These are phyloP conservation scores for Cydia fagiglandana DNA, from an alignment of 1,140 invertebrate genomes.

Conservation along the genomic window DNA sequence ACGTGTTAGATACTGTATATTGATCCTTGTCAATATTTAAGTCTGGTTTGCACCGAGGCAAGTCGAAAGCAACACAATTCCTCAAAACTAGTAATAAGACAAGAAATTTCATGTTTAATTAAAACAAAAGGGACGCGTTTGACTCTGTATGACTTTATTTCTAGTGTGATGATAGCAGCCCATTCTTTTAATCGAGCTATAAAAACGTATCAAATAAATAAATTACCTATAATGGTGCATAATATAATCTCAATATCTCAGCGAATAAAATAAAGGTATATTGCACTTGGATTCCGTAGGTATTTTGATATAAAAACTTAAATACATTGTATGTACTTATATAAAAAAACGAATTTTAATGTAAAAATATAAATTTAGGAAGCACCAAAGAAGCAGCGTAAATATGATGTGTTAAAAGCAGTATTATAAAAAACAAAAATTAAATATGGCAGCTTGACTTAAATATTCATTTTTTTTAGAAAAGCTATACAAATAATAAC, in stretches of 20 bases:
- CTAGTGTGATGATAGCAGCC: neutral
- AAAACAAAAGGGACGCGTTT: neutral
- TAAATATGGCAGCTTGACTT: neutral
- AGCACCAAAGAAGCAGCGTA: neutral
- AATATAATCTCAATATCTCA: neutral
- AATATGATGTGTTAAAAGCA: neutral
- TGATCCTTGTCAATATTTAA: constrained; percentile 57
- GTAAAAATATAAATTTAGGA: neutral
- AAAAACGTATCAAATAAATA: neutral
- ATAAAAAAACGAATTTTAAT: constrained; percentile 1
- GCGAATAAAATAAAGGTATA: neutral
- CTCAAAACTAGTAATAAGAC: constrained; percentile 22
- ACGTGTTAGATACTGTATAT: constrained; percentile 51
- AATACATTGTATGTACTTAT: neutral
- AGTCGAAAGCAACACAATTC: constrained; percentile 51
- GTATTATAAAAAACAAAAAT: neutral
- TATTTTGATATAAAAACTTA: neutral
- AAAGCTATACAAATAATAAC: too few relatives aligned
- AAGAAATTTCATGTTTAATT: constrained; percentile 22
- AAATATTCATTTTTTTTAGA: neutral
- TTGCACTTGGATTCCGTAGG: neutral
- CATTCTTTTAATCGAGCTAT: constrained; percentile 6
- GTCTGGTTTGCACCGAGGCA: constrained; percentile 53
- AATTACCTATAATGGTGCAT: neutral
- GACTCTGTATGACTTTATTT: constrained; percentile 5